Evolutionary conservation across 2,113 vertebrate species (phyloP).

Genomic region (Burhinus bistriatus): DNA sequence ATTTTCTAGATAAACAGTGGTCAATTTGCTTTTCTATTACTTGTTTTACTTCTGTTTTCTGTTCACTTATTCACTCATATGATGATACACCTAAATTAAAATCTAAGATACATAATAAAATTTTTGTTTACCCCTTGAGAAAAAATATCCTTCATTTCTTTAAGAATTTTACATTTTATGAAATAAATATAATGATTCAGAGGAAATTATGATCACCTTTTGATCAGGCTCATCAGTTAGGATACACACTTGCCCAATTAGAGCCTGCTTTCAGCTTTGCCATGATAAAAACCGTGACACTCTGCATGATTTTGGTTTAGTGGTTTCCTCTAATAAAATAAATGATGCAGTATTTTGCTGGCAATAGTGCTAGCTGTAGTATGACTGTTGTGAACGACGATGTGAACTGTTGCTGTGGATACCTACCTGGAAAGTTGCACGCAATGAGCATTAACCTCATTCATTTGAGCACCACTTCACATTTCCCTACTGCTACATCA

Average conservation of each 20-base stretch:
- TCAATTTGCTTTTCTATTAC: not conserved
- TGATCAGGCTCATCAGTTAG: not conserved
- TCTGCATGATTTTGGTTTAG: not conserved
- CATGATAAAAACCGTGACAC: not conserved
- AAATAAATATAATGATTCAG: not conserved
- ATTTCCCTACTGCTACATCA: not conserved
- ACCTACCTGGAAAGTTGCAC: not conserved
- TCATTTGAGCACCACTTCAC: not conserved
- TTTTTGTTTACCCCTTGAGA: not conserved
- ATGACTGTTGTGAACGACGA: not conserved
- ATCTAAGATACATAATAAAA: not conserved
- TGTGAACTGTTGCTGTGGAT: not conserved
- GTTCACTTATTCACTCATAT: not conserved
- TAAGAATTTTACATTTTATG: not conserved
- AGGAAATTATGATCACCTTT: not conserved
- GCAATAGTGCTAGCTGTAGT: not conserved
- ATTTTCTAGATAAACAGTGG: not conserved
- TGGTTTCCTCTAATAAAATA: not conserved
- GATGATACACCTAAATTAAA: not conserved
- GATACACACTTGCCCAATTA: not conserved
- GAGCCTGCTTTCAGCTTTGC: not conserved
- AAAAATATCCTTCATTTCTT: not conserved
- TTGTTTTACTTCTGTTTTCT: not conserved
- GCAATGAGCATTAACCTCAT: not conserved
- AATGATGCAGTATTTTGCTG: not conserved